Base-by-base conservation (phyloP, 2,797 vertebrate genomes). In the Falco rusticolus region DNA sequence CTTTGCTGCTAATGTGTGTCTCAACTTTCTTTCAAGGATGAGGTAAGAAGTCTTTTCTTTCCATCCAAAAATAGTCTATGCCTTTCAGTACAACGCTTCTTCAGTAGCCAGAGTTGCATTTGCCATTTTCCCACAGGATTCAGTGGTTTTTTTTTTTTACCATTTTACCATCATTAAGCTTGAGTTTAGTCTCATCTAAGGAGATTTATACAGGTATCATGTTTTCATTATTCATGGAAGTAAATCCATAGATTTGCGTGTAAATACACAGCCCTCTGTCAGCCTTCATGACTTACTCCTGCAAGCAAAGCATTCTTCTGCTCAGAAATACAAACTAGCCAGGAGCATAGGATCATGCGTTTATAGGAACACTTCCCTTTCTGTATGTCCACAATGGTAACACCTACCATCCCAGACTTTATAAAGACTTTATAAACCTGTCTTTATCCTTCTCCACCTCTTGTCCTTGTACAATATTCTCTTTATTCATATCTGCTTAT, bases 321-420 rank as follows among this genome's bases (percentile, higher is more conserved):
- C 68, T 77, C 84, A 64, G 91, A 21, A 29, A 17, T 0, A 8
- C 0, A 1, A 37, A 3, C 11, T 4, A 9, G 34, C n/a, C 48
- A 1, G 0, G 21, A 17, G 21, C 0, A 2, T 0, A 25, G 72
- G 60, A 25, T 0, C 1, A 5, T 0, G 0, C 2, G 22, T 41
- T 33, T 15, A 7, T 0, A 5, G 22, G 29, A n/a, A 7, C 2
- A 5, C 47, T 54, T 25, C 74, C 31, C 24, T 39, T 33, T 47
- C 47, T 54, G 13, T 4, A 17, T 45, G 56, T 10, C 43, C 80
- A 39, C 5, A n/a, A 0, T 10, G 13, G 74, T 41, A 43, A 50
- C 75, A 39, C 47, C 33, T 50, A 68, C 78, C 26, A 68, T 80
- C 79, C 91, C 93, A 87, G 56, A 72, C 74, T n/a, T n/a, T n/a